Conservation (phyloP, 2,888 invertebrate species). For the Cosmia trapezina region DNA sequence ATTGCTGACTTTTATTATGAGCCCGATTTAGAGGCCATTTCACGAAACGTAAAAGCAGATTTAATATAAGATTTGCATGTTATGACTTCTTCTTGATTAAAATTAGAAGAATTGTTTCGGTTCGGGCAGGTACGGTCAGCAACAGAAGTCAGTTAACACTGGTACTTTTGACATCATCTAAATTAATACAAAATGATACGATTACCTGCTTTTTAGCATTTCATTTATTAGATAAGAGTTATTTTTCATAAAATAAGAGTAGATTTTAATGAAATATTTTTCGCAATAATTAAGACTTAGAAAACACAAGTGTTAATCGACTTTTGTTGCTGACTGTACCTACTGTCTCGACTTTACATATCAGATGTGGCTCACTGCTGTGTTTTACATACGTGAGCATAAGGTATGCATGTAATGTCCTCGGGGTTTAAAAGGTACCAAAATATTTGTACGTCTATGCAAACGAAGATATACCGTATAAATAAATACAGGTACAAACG, state of each 20-base stretch:
- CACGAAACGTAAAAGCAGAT: constrained; percentile 44
- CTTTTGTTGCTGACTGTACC: too few relatives aligned
- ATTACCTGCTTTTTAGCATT: too few relatives aligned
- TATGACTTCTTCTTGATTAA: constrained; percentile 50
- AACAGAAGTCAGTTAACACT: too few relatives aligned
- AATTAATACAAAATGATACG: too few relatives aligned
- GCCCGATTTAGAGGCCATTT: constrained; percentile 38
- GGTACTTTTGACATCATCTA: too few relatives aligned
- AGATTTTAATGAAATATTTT: too few relatives aligned
- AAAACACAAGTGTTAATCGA: too few relatives aligned
- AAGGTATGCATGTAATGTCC: constrained; percentile 8
- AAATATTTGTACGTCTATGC: constrained; percentile 10
- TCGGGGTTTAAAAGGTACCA: constrained; percentile 1
- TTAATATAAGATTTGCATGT: constrained; percentile 54
- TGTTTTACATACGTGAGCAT: constrained; percentile 32
- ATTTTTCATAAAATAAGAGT: too few relatives aligned
- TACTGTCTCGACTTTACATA: constrained; percentile 23
- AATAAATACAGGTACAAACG: background rate
- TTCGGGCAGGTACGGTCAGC: constrained; percentile 2
- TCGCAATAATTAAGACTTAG: too few relatives aligned
- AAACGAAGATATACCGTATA: background rate
- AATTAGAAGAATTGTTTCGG: constrained; percentile 30
- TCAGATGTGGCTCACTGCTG: constrained; percentile 20
- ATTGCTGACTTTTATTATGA: constrained; percentile 42
- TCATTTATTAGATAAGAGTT: too few relatives aligned